Evolutionary conservation across 2,888 invertebrate genomes (phyloP).

Genomic region (Nipponacmea schrenckii): DNA sequence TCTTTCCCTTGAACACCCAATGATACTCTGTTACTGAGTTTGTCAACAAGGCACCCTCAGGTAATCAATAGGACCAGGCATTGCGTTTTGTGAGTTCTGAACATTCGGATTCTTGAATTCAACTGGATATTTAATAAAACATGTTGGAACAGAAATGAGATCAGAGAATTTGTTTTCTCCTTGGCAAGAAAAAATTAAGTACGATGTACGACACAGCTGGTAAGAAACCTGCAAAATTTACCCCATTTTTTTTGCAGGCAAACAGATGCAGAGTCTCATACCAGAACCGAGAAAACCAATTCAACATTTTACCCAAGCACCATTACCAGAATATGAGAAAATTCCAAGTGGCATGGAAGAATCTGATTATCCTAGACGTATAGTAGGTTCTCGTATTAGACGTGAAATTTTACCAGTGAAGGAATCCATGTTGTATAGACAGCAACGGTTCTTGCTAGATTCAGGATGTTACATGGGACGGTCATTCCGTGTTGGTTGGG

Average conservation of each 20-base stretch:
- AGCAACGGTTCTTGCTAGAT: conserved; percentile 62
- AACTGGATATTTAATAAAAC: too few species aligned
- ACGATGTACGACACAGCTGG: too few species aligned
- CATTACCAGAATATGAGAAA: conserved; percentile 51
- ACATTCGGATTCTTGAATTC: too few species aligned
- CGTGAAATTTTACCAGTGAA: conserved; percentile 46
- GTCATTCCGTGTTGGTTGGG: conserved; percentile 81
- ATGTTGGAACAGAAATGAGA: too few species aligned
- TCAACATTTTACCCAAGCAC: conserved; percentile 43
- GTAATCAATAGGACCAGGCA: too few species aligned
- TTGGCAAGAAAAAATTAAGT: too few species aligned
- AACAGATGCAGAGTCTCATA: conserved; percentile 24
- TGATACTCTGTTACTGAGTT: background rate
- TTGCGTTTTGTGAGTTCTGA: too few species aligned
- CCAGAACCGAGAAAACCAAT: conserved; percentile 44
- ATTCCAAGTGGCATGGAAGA: conserved; percentile 56
- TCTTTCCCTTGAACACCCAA: background rate
- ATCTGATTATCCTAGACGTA: conserved; percentile 44
- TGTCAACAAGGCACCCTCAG: too few species aligned
- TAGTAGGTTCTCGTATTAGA: conserved; percentile 50
- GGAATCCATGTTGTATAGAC: conserved; percentile 57
- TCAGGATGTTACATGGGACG: conserved; percentile 67
- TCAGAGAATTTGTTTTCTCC: too few species aligned
- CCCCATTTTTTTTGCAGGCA: too few species aligned
- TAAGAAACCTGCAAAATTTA: too few species aligned